A percentile compares a stretch with the other conserved stretches of the same genome.
Evolutionary conservation across 2,888 invertebrate genomes (phyloP).

Genomic region (Lycophotia porphyrea): DNA sequence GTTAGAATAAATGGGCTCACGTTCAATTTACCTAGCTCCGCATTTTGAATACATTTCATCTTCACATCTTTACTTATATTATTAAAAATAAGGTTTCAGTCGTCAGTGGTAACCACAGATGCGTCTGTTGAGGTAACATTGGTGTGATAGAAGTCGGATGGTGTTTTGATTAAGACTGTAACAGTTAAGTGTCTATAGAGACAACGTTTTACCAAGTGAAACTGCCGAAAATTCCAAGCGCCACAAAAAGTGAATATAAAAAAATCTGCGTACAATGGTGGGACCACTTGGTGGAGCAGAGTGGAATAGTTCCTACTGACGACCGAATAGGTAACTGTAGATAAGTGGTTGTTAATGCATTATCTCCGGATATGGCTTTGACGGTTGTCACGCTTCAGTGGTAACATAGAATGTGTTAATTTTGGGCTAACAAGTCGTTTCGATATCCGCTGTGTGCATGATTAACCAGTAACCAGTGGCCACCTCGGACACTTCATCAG

Average conservation of each 20-base stretch:
- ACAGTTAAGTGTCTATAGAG: background rate
- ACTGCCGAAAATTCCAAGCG: background rate
- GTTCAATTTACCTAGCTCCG: too few relatives aligned
- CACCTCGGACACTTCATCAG: conserved; percentile 20
- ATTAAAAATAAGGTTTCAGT: background rate
- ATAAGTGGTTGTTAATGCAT: conserved; percentile 4
- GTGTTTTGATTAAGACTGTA: background rate
- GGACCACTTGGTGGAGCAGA: background rate
- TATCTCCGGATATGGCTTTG: conserved; percentile 38
- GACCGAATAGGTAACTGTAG: background rate
- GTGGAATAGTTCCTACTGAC: background rate
- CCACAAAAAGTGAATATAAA: background rate
- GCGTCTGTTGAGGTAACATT: background rate
- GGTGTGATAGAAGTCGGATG: background rate
- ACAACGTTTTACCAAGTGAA: background rate
- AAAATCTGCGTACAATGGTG: background rate
- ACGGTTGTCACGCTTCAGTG: conserved; percentile 24
- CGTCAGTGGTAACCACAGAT: background rate
- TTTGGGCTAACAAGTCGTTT: conserved; percentile 28
- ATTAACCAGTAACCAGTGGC: conserved; percentile 16
- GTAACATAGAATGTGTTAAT: conserved; percentile 20
- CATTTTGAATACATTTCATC: too few relatives aligned
- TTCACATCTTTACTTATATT: background rate
- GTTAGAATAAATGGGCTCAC: too few relatives aligned
- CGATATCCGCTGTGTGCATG: conserved; percentile 25